A percentile compares a stretch with the other conserved stretches of the same genome.
These are phyloP conservation scores for Odontamblyopus lacepedii DNA, from an alignment of 2,797 vertebrate species.

Conservation along the genomic window DNA sequence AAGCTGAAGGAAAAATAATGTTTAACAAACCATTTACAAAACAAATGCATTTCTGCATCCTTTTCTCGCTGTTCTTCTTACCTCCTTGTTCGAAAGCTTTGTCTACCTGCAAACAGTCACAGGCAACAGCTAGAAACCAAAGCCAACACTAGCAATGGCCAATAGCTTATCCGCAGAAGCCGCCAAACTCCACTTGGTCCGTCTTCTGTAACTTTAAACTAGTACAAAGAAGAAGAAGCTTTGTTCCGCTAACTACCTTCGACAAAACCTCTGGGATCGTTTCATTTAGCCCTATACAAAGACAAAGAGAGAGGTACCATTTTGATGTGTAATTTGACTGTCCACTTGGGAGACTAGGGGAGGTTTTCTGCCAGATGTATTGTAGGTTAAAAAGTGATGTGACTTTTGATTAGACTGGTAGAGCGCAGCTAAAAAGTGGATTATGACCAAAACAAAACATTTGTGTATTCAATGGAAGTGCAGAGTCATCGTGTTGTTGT, in stretches of 20 bases:
- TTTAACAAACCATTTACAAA: conserved; percentile 87
- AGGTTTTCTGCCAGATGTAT: conserved; percentile 78
- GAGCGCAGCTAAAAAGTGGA: conserved; percentile 93
- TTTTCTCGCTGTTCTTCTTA: conserved; percentile 94
- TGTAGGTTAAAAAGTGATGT: conserved; percentile 48
- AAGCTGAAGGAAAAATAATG: conserved; percentile 78
- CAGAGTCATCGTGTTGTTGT: conserved; percentile 92
- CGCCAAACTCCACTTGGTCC: conserved; percentile 90
- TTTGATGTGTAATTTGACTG: conserved; percentile 87
- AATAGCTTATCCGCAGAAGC: conserved; percentile 98
- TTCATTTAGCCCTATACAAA: conserved; percentile 96
- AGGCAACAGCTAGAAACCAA: conserved; percentile 99
- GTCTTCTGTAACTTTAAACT: conserved; percentile 99
- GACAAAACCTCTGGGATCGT: conserved; percentile 98
- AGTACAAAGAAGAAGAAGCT: conserved; percentile 92
- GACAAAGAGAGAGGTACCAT: conserved; percentile 73
- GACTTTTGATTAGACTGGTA: conserved; percentile 70
- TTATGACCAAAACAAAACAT: conserved; percentile 94
- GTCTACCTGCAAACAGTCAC: conserved; percentile 99
- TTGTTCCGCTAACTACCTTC: conserved; percentile 96
- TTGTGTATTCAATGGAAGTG: conserved; percentile 95
- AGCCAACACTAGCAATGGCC: conserved; percentile 99
- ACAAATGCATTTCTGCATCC: conserved; percentile 91
- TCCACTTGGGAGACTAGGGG: conserved; percentile 73
- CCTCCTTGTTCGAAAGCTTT: conserved; percentile 99